Evolutionary conservation across 1,140 invertebrate species (phyloP), one percentile per base, ranked within the genome.

Genomic region (Calephelis nemesis): DNA sequence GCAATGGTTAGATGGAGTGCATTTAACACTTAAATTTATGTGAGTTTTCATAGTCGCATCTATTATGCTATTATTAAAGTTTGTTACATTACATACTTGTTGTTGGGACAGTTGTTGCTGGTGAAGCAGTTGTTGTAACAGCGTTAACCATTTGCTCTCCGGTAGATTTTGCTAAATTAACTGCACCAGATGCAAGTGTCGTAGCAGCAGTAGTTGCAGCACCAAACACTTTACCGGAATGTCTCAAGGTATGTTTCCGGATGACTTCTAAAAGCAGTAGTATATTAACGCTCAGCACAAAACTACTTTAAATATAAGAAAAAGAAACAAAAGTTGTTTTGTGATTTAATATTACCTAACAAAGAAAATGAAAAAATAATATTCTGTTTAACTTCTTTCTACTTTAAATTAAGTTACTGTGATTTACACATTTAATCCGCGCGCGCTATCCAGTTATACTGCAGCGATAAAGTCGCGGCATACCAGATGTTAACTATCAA

Each of bases 81-180:
- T 50, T 42, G 45, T 73, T 39, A 50, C 15, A 65, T 72, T 78
- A 84, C 87, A 82, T 73, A 91, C 87, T 90, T 52, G 93, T 87
- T 9, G 91, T 87, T 42, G 88, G 83, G 73, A 82, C 90, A 78
- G 85, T 90, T 71, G 83, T 92, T 83, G 75, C 89, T 74, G 84
- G 84, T 69, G 89, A 84, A 13, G 74, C 82, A 13, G 91, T 84
- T 0, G 93, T 93, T 42, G 93, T 93, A 81, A 91, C 69, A 77
- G 90, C 67, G 81, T 91, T 74, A 77, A 92, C 12, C 45, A 88
- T 67, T 75, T 91, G 93, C 73, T 93, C 94, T 30, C 93, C 91
- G 73, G 92, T 92, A 40, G 75, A 75, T 81, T 88, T 90, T 65
- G 79, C 83, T 72, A 82, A 74, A 64, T 80, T 93, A 63, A 92